Conservation (phyloP, 2,113 vertebrate species). For the Pimephales promelas region DNA sequence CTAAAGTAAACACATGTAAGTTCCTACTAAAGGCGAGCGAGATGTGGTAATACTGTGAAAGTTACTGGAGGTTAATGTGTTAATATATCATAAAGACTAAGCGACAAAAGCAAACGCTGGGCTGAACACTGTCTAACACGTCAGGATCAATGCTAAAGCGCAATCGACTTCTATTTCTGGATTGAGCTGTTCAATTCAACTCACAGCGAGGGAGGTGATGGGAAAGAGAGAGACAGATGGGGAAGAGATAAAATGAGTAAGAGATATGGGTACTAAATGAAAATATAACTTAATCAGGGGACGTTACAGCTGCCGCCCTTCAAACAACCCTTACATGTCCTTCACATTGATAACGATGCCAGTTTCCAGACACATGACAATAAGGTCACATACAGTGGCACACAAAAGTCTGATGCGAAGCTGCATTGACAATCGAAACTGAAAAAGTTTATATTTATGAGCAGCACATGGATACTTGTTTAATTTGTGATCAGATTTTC, state of each 20-base stretch:
- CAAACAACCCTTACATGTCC: neutral
- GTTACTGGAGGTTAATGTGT: conserved; percentile 47
- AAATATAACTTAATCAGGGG: conserved; percentile 28
- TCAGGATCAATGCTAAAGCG: conserved; percentile 51
- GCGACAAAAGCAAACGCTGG: conserved; percentile 30
- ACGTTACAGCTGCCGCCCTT: neutral
- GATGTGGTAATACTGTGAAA: conserved; percentile 49
- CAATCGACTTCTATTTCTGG: conserved; percentile 44
- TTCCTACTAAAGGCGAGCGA: conserved; percentile 40
- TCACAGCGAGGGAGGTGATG: conserved; percentile 7
- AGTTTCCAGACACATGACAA: neutral
- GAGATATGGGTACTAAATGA: conserved; percentile 21
- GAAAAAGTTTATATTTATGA: neutral
- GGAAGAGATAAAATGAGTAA: conserved; percentile 23
- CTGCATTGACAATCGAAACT: neutral
- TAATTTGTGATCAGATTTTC: neutral
- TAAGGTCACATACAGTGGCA: conserved; percentile 6
- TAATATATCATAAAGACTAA: conserved; percentile 39
- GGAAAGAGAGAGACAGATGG: conserved; percentile 28
- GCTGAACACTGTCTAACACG: conserved; percentile 6
- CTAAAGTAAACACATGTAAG: conserved; percentile 40
- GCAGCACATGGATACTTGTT: conserved; percentile 5
- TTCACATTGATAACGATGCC: neutral
- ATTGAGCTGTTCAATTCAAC: conserved; percentile 41
- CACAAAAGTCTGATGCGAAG: neutral